Evolutionary conservation across 2,888 invertebrate genomes (phyloP).

Genomic region (Amaurobius ferox): DNA sequence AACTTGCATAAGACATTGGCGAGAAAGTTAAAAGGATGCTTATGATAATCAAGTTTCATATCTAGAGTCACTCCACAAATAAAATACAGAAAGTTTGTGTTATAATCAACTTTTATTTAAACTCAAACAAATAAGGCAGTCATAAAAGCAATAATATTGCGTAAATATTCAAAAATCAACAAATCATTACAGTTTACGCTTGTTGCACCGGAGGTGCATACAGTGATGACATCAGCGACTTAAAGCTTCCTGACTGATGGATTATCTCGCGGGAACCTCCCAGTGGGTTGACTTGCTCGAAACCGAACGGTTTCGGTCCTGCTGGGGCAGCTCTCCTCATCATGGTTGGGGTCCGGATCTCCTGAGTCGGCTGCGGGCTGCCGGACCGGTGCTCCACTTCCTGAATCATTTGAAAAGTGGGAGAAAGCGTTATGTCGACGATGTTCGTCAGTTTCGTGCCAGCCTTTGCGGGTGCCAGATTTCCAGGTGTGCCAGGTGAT

Average conservation of each 20-base stretch:
- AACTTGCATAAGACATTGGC: no score
- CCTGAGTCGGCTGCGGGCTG: constrained; percentile 44
- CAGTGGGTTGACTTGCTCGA: constrained; percentile 34
- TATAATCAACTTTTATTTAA: constrained; percentile 26
- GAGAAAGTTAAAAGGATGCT: no score
- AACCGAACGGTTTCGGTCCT: constrained; percentile 18
- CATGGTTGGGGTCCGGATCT: constrained; percentile 52
- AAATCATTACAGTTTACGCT: not conserved
- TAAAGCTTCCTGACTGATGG: constrained; percentile 71
- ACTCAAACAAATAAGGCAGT: constrained; percentile 19
- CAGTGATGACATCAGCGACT: constrained; percentile 60
- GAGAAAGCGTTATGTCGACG: constrained; percentile 75
- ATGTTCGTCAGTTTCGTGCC: constrained; percentile 67
- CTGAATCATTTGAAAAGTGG: constrained; percentile 75
- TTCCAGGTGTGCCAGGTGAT: constrained; percentile 50
- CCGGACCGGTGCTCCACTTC: constrained; percentile 69
- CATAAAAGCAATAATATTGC: constrained; percentile 22
- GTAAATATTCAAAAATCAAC: not conserved
- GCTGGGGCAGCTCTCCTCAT: constrained; percentile 54
- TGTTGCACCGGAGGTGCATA: constrained; percentile 11
- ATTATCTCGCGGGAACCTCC: constrained; percentile 59
- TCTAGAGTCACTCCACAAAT: no score
- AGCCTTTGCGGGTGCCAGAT: constrained; percentile 55
- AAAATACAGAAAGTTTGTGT: not conserved
- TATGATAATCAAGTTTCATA: no score